Base-by-base conservation (phyloP, 2,888 invertebrate species). In the Eumacrocentrus americanus region DNA sequence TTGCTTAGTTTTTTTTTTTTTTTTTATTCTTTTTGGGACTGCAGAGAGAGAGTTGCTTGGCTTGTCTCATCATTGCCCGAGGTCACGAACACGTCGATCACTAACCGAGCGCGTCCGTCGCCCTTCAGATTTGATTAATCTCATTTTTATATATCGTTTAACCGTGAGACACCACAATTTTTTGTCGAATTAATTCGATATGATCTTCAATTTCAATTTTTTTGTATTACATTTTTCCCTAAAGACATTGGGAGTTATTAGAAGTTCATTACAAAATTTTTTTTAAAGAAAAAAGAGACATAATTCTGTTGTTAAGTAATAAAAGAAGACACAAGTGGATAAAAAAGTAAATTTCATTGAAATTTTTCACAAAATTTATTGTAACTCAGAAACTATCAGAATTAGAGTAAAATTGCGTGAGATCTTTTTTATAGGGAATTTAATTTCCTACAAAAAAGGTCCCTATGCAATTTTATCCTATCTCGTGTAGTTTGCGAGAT, bases 71-170 rank as follows among this genome's bases (percentile, higher is more conserved):
- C 57, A 54, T 66, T 64, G 61, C 40, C 57, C 66, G 59, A 62
- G 66, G 66, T 66, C 64, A 66, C 61, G 64, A 66, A 61, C 9
- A 29, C 62, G 46, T 23, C 42, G 55, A 34, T 34, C 42, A 34
- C 29, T 4, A 44, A 44, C 29, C 54, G 52, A 42, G 22, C 16
- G 22, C 50, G 53, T 46, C 46, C 23, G 46, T 46, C 12, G 46
- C 23, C 46, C 46, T 46, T 46, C 46, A 46, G 20, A 22, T 46
- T 12, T 2, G 11, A 46, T 46, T 46, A 25, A 25, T 14, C 23
- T 23, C 18, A 46, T 23, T 46, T 46, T 46, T 46, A 23, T 23
- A n/a, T 22, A 46, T 46, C 22, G 14, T 12, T 46, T n/a, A 20
- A 23, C 46, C 22, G 23, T 46, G 23, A 46, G n/a, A 12, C 12